Base-by-base conservation (phyloP, 2,797 vertebrate species). In the Mus minutoides region DNA sequence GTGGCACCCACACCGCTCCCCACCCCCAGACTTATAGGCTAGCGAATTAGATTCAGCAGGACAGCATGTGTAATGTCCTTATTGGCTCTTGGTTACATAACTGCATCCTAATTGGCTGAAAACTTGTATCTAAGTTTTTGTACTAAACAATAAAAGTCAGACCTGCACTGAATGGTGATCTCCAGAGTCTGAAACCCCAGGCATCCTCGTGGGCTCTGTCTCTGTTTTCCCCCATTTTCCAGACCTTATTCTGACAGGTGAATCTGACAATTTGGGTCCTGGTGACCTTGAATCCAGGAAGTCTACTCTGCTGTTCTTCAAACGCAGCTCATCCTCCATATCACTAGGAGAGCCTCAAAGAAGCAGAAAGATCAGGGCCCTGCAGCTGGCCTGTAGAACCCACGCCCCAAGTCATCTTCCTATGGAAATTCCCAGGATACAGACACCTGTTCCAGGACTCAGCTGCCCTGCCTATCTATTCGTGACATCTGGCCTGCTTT, bases 221-320 rank as follows among this genome's bases (percentile, higher is more conserved):
- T n/a, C 67, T 71, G 67, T 3, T n/a, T 19, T 3, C 67, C 62
- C 31, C 16, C 16, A 19, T 37, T 71, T 37, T 3, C 67, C 7
- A 19, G n/a, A 21, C 34, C 67, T 7, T 6, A n/a, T 9, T 71
- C 67, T 71, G n/a, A 71, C n/a, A 71, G 67, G 40, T 95, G 46
- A 49, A 40, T 56, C 62, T 94, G 88, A 71, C 56, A 92, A 85
- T 1, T 56, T 12, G 43, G 17, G 31, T 46, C 9, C 79, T 73
- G 21, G 56, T 73, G 26, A 60, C 64, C 2, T 82, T 37, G 43
- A 46, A 26, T 84, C 54, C 26, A 37, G 16, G 94, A 79, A 88
- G 71, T 92, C 31, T 92, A 60, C 73, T 77, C 79, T 94, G 64
- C 90, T 84, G 22, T 3, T 92, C 89, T 82, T 82, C 40, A 77